Evolutionary conservation across 1,140 invertebrate genomes (phyloP).

Genomic region (Doryteuthis pealeii): DNA sequence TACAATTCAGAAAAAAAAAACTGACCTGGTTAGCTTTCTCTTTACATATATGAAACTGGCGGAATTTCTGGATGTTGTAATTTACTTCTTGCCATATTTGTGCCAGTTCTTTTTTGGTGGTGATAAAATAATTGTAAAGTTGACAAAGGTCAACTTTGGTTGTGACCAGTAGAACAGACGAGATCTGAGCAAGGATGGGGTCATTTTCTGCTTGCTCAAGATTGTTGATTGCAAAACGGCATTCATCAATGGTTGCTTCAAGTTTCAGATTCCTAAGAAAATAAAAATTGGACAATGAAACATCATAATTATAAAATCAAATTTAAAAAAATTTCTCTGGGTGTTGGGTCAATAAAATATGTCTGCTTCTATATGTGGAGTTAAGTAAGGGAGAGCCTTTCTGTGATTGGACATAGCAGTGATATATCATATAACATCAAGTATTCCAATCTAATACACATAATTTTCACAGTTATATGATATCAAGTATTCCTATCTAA

Average conservation of each 20-base stretch:
- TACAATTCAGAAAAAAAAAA: too few relatives aligned
- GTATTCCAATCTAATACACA: too few relatives aligned
- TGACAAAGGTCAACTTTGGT: background rate
- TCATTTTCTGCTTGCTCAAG: background rate
- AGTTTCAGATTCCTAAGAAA: background rate
- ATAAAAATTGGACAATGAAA: background rate
- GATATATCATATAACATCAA: too few relatives aligned
- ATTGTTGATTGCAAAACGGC: background rate
- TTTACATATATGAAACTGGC: background rate
- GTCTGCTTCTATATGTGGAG: too few relatives aligned
- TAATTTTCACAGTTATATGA: too few relatives aligned
- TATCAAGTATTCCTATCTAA: too few relatives aligned
- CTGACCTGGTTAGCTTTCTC: background rate
- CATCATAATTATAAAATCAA: too few relatives aligned
- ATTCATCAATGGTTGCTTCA: background rate
- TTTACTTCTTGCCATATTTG: background rate
- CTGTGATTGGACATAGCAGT: too few relatives aligned
- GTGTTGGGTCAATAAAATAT: too few relatives aligned
- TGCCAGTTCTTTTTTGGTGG: background rate
- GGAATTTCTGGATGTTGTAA: background rate
- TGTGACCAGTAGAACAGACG: background rate
- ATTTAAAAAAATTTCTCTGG: too few relatives aligned
- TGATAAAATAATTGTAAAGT: background rate
- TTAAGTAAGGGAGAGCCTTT: too few relatives aligned
- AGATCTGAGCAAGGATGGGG: background rate